Evolutionary conservation across 1,140 invertebrate species (phyloP).

Genomic region (Coenobita brevimanus): DNA sequence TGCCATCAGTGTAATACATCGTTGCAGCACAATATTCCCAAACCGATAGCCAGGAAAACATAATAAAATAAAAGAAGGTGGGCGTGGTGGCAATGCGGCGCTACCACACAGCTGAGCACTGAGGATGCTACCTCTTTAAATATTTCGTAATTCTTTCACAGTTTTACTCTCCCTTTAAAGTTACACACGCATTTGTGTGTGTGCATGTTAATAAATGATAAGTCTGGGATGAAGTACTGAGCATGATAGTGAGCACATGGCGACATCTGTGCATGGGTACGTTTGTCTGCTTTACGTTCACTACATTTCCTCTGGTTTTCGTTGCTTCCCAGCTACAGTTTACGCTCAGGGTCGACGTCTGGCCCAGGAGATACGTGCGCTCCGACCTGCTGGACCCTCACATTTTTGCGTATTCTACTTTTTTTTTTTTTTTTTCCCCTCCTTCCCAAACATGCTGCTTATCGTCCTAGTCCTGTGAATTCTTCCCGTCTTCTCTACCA

Average conservation of each 20-base stretch:
- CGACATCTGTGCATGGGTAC: too few relatives aligned
- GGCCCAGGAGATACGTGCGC: constrained; percentile 5
- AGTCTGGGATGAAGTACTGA: too few relatives aligned
- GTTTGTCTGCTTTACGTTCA: too few relatives aligned
- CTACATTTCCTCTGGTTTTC: background rate
- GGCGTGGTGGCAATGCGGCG: background rate
- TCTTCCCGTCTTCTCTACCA: too few relatives aligned
- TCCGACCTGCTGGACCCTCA: too few relatives aligned
- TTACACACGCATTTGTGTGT: background rate
- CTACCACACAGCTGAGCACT: constrained; percentile 38
- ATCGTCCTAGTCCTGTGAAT: too few relatives aligned
- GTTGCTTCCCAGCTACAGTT: too few relatives aligned
- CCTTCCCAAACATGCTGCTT: too few relatives aligned
- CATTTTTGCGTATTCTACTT: too few relatives aligned
- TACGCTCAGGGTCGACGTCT: constrained; percentile 34
- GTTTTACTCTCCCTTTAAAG: background rate
- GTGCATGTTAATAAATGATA: background rate
- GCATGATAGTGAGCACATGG: too few relatives aligned
- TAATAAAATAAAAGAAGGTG: background rate
- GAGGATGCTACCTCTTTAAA: constrained; percentile 52
- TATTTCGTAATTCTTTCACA: constrained; percentile 34
- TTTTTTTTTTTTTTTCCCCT: too few relatives aligned
- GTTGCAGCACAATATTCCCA: background rate
- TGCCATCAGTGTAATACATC: background rate
- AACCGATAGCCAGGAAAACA: background rate